Base-by-base conservation (phyloP, 2,113 vertebrate genomes). In the Pyxicephalus adspersus region DNA sequence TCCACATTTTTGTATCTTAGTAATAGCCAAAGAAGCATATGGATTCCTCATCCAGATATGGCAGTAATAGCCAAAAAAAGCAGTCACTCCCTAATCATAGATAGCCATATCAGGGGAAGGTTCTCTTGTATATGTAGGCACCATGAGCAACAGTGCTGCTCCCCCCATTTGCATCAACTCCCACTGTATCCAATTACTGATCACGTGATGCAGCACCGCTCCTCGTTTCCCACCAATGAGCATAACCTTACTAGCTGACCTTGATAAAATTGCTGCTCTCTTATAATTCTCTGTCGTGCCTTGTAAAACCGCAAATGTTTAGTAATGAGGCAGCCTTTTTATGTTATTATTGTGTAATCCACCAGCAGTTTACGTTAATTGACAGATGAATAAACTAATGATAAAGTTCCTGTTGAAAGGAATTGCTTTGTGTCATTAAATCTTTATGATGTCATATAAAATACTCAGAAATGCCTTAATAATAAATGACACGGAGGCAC, bases 291-390 rank as follows among this genome's bases (percentile, higher is more conserved):
- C 31, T 7, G 51, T 18, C 25, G 15, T 57, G 70, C 70, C 19
- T 66, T 63, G 66, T 82, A 50, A 75, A 65, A 29, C 50, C 2
- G 51, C 64, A 66, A 81, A 74, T 25, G 28, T 29, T 17, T 31
- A 28, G 68, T 73, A 73, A 71, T 57, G 61, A 82, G 65, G 50
- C 50, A 71, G 38, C 80, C 51, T 82, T 70, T 82, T 82, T 82
- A 65, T 52, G 50, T 65, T 57, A 54, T 75, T 75, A 74, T 82
- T 66, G 70, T 38, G 16, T 45, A 57, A 75, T 71, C 61, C 61
- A 66, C 61, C 55, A 66, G 51, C 68, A 81, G 71, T 75, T 66
- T 74, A 82, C 70, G 66, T 82, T 82, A 75, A 82, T 82, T 74
- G 71, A 63, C 55, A 16, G 66, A 79, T 45, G 64, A 68, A 75